These are phyloP conservation scores for Aurelia sp. DNA, from an alignment of 30 jellyfish, hydroid and myxozoan genomes.

Conservation along the genomic window DNA sequence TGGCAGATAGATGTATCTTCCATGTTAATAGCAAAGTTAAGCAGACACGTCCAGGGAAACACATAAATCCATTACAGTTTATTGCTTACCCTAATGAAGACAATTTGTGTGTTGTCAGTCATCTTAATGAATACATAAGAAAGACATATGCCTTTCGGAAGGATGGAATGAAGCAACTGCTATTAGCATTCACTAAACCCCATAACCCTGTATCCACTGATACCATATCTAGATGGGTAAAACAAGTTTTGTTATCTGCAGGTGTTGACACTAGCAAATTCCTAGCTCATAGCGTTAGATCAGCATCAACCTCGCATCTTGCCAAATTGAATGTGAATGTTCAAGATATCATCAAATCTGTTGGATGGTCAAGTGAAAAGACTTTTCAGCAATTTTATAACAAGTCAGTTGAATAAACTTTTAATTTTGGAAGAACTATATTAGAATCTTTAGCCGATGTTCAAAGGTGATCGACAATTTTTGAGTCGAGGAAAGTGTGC, in stretches of 20 bases:
- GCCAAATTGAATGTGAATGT: slow-evolving; percentile 2
- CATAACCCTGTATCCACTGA: slow-evolving; percentile 54
- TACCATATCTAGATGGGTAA: slow-evolving; percentile 53
- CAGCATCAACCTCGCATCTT: slow-evolving; percentile 49
- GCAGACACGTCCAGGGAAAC: slow-evolving; percentile 40
- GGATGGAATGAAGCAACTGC: slow-evolving; percentile 18
- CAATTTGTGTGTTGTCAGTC: slow-evolving; percentile 32
- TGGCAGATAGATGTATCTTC: slow-evolving; percentile 15
- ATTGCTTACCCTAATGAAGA: slow-evolving; percentile 24
- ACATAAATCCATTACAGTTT: slow-evolving; percentile 28
- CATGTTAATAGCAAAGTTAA: slow-evolving; percentile 21
- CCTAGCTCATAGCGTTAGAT: slow-evolving; percentile 29
- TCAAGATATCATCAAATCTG: slow-evolving; percentile 21
- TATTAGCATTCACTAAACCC: slow-evolving; percentile 27
- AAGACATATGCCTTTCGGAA: slow-evolving; percentile 22
- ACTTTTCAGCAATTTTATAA: slow-evolving; percentile 28
- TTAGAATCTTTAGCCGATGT: neutral
- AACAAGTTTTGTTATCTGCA: slow-evolving; percentile 34
- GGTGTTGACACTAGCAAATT: slow-evolving; percentile 32
- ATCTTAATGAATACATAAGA: slow-evolving; percentile 25
- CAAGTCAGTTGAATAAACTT: slow-evolving; percentile 9
- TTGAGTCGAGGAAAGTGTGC: neutral
- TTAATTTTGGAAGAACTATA: slow-evolving; percentile 20
- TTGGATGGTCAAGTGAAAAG: slow-evolving; percentile 32
- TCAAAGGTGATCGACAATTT: neutral